Base-by-base conservation (phyloP, 1,140 invertebrate species). In the Drosophila subpulchrella region DNA sequence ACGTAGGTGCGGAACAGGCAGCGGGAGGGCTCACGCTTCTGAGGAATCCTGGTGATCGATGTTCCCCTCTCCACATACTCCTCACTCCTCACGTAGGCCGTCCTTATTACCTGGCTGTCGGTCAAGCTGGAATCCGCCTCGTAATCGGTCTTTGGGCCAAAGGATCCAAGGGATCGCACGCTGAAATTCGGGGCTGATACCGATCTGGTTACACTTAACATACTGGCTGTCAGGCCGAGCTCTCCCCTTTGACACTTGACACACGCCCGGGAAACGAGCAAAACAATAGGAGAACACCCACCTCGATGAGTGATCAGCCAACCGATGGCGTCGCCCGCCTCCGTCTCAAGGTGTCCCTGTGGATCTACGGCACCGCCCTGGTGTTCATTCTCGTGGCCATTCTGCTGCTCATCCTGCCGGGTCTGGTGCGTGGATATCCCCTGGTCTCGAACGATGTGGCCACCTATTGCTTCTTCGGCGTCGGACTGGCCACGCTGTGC, bases 221-320 rank as follows among this genome's bases (percentile, higher is more conserved):
- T 75, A 55, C 46, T 75, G 41, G 30, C 59, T 75, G 73, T 75
- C 73, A 75, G 46, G 48, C 42, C 41, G 34, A 57, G 8, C 13
- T 17, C 36, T 12, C 27, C 24, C 13, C 13, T 48, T 38, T 50
- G 38, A 71, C 65, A 71, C 44, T 58, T 51, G 36, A 67, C 36
- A 51, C 61, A n/a, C 30, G 11, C 30, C 59, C 15, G 60, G 24
- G 48, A 38, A 39, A 11, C 20, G 10, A n/a, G 4, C 41, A 24
- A 15, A 24, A 39, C 50, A 66, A 38, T 3, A 20, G 60, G 17
- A 65, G 24, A 15, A 41, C 41, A 47, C 17, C 20, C 65, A 56
- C 34, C 70, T 71, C 67, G 65, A 71, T 71, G 67, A 48, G 51
- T 71, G 67, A 71, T 47, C 65, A n/a, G 60, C 63, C 63, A 12